These are phyloP conservation scores for Rhabditoides inermis DNA, from an alignment of 2,888 invertebrate genomes.

Conservation along the genomic window DNA sequence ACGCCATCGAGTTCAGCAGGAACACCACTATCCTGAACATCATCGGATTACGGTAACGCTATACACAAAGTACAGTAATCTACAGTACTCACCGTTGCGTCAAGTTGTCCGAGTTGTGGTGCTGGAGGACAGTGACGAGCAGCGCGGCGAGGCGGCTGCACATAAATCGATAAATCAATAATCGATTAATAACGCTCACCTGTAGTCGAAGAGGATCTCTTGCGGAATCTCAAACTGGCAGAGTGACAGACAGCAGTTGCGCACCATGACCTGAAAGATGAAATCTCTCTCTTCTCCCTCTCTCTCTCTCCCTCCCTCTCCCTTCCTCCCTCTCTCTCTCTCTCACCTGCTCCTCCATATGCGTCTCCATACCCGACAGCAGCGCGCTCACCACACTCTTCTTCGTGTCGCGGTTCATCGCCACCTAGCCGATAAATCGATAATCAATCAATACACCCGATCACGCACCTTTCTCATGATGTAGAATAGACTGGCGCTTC, in stretches of 20 bases:
- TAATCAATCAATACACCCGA: neutral
- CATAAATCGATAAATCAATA: neutral
- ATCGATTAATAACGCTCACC: conserved; percentile 10
- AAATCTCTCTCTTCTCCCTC: too few species aligned
- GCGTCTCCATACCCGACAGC: conserved; percentile 43
- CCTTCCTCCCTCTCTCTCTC: too few species aligned
- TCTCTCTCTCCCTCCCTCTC: neutral
- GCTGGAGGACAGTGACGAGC: conserved; percentile 46
- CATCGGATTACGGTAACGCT: too few species aligned
- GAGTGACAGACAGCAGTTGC: conserved; percentile 86
- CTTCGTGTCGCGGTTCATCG: conserved; percentile 46
- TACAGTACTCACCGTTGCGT: too few species aligned
- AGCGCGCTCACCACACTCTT: conserved; percentile 40
- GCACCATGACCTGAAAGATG: conserved; percentile 82
- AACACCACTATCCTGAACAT: conserved; percentile 88
- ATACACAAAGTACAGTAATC: too few species aligned
- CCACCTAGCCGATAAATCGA: conserved; percentile 11
- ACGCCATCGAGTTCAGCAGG: conserved; percentile 84
- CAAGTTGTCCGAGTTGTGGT: conserved; percentile 66
- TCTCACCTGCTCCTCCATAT: conserved; percentile 49
- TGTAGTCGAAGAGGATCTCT: conserved; percentile 64
- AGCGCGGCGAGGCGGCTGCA: conserved; percentile 41
- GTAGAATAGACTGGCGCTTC: conserved; percentile 37
- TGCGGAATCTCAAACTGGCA: conserved; percentile 88
- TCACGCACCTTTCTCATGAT: conserved; percentile 33